Evolutionary conservation across 2,113 vertebrate species (phyloP), one percentile per base, ranked within the genome.

Genomic region (Gobiocypris rarus): DNA sequence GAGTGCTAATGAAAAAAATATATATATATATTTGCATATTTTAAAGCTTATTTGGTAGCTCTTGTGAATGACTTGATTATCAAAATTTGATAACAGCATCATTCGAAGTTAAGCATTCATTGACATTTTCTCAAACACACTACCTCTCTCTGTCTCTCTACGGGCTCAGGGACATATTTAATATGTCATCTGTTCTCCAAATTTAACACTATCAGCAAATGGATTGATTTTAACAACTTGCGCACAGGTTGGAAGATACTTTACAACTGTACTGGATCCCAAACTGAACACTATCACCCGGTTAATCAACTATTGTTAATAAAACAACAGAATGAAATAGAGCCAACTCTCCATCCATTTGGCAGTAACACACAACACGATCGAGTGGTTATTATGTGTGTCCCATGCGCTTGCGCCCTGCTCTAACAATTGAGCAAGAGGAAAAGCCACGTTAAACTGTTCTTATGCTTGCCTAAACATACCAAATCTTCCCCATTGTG

Each of bases 401-500:
- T 17, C n/a, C n/a, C n/a, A n/a, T n/a, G n/a, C n/a, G n/a, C n/a
- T n/a, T n/a, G n/a, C n/a, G n/a, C n/a, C n/a, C n/a, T n/a, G n/a
- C n/a, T n/a, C 34, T 69, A 69, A 69, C 65, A 69, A n/a, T 69
- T 22, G 65, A 69, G 9, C 65, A 8, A n/a, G n/a, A n/a, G n/a
- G n/a, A n/a, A 41, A 41, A 69, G 65, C 38, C 65, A 69, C 31
- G 65, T 41, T 41, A 41, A 41, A 41, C 34, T 69, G 9, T 41
- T 69, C 65, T 17, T 22, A 11, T 11, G 65, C 65, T 41, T 41
- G 65, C 65, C 65, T 41, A 69, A 69, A 38, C n/a, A n/a, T n/a
- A n/a, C 65, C n/a, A n/a, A n/a, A n/a, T n/a, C n/a, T n/a, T n/a
- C 73, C 71, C 73, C 15, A 75, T 75, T 75, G 73, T 75, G 73